Evolutionary conservation across 2,888 invertebrate genomes (phyloP).

Genomic region (Chelonus formosanus): DNA sequence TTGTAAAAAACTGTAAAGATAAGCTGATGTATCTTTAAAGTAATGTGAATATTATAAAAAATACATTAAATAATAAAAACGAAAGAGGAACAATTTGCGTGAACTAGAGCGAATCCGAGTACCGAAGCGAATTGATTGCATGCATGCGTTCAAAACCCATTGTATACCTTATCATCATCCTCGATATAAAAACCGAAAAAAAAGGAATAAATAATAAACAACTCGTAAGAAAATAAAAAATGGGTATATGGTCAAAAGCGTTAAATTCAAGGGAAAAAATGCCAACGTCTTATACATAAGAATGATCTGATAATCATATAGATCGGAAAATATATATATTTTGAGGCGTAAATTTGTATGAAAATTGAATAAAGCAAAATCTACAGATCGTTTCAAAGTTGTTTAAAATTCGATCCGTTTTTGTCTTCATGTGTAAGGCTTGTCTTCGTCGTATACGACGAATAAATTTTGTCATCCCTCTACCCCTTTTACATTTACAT

Average conservation of each 20-base stretch:
- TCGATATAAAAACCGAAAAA: neutral
- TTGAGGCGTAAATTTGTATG: too few species aligned
- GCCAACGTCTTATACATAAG: too few species aligned
- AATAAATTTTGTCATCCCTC: slow-evolving; percentile 26
- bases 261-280: neutral
- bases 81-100: slow-evolving; percentile 3
- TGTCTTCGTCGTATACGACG: slow-evolving; percentile 22
- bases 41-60: neutral
- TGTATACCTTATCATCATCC: slow-evolving; percentile 14
- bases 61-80: slow-evolving; percentile 24
- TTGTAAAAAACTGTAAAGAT: too few species aligned
- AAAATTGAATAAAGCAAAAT: too few species aligned
- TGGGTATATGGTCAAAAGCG: too few species aligned
- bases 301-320: neutral
- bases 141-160: slow-evolving; percentile 16
- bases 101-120: slow-evolving; percentile 7
- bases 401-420: slow-evolving; percentile 19
- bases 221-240: neutral
- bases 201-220: neutral
- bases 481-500: slow-evolving; percentile 30
- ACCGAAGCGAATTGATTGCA: slow-evolving; percentile 18
- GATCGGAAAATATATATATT: neutral
- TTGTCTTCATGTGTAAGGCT: neutral
- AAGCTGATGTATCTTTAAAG: too few species aligned
- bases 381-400: neutral